Conservation (phyloP, 2,113 vertebrate species). For the Pedionomus torquatus region DNA sequence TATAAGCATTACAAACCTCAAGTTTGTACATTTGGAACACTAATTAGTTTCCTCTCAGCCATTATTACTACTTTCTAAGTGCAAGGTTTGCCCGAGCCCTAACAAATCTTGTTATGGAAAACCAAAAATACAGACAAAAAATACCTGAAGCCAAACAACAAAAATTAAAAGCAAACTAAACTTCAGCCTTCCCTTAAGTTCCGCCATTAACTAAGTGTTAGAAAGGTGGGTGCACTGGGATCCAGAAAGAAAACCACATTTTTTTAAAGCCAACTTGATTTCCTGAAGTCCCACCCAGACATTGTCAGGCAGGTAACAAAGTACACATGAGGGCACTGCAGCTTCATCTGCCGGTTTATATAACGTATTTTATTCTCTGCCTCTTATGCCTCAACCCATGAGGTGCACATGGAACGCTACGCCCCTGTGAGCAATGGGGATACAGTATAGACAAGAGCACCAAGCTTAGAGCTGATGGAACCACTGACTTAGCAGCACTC, state of each 20-base stretch:
- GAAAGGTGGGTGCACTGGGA: not conserved
- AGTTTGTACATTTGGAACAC: not conserved
- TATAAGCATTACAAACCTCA: not conserved
- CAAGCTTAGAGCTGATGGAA: not conserved
- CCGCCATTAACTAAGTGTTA: not conserved
- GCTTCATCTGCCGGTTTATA: not conserved
- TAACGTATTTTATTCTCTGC: accelerated
- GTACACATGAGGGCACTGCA: not conserved
- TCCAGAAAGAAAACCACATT: not conserved
- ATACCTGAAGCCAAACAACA: not conserved
- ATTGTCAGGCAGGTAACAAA: not conserved
- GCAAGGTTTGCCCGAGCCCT: not conserved
- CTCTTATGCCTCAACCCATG: accelerated
- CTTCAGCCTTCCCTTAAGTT: not conserved
- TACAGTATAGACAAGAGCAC: accelerated
- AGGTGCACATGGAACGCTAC: accelerated
- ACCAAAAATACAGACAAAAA: not conserved
- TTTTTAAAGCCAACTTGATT: not conserved
- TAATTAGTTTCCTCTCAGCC: not conserved
- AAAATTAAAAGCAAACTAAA: not conserved
- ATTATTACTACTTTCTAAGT: not conserved
- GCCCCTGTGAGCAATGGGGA: accelerated
- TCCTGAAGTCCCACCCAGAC: accelerated
- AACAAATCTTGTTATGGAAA: not conserved
- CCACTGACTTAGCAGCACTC: accelerated